Evolutionary conservation across 2,888 invertebrate genomes (phyloP).

Genomic region (Hedya salicella): DNA sequence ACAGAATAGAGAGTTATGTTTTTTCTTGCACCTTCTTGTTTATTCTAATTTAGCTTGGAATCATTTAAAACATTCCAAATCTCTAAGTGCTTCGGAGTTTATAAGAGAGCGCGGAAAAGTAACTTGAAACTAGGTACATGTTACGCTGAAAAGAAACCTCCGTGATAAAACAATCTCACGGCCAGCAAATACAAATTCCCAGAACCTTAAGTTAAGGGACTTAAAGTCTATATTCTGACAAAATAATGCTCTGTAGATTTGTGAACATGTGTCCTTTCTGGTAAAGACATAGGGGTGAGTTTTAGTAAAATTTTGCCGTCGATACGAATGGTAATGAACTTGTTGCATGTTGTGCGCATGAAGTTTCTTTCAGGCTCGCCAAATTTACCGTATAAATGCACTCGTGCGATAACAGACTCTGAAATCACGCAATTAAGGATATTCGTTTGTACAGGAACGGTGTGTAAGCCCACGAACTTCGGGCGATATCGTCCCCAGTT

Average conservation of each 20-base stretch:
- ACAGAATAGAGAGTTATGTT: too few species aligned
- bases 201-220: background rate
- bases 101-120: too few species aligned
- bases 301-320: background rate
- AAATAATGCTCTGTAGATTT: too few species aligned
- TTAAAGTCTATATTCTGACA: background rate
- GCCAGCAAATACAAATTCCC: background rate
- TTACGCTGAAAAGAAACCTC: background rate
- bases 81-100: too few species aligned
- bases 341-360: constrained; percentile 27
- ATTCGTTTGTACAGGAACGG: background rate
- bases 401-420: background rate
- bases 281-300: background rate
- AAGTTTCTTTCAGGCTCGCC: background rate
- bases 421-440: background rate
- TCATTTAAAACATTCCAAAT: too few species aligned
- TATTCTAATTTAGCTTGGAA: too few species aligned
- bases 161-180: background rate
- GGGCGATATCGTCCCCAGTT: constrained; percentile 10
- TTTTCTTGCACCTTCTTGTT: too few species aligned
- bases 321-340: constrained; percentile 19
- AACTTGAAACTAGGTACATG: too few species aligned
- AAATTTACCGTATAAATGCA: background rate
- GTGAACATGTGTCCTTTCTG: background rate
- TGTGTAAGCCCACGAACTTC: background rate